phyloP scores from a whole-genome alignment of 2,888 invertebrate species.

The Caradrina kadenii region DNA sequence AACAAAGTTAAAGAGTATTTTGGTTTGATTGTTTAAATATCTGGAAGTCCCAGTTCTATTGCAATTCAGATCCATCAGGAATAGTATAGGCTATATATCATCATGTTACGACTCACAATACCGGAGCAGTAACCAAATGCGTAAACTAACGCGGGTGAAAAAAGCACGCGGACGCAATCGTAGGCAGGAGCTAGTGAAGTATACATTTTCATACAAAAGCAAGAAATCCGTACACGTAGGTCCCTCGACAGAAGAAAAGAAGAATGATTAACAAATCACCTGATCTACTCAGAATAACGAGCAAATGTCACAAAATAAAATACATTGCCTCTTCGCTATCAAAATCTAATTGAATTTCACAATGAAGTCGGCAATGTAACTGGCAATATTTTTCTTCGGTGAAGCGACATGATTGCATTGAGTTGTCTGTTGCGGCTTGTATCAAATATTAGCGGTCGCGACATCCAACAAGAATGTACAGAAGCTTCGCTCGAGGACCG shows the following conservation, averaged over 20 bases:
- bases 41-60: no score
- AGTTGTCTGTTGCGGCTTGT: slow-evolving; percentile 42
- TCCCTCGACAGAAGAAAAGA: background rate
- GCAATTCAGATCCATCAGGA: no score
- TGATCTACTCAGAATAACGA: slow-evolving; percentile 20
- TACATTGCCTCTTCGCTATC: slow-evolving; percentile 26
- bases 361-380: slow-evolving; percentile 49
- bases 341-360: slow-evolving; percentile 37
- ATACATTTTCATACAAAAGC: background rate
- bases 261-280: background rate
- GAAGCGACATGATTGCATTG: slow-evolving; percentile 44
- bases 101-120: no score
- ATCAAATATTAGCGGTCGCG: slow-evolving; percentile 6
- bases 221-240: background rate
- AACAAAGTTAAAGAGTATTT: no score
- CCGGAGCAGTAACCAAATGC: no score
- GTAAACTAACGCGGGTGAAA: no score
- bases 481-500: slow-evolving; percentile 10
- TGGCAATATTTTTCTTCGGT: slow-evolving; percentile 44
- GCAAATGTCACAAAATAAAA: slow-evolving; percentile 26
- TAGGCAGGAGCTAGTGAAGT: no score
- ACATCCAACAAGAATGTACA: background rate
- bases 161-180: no score
- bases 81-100: no score
- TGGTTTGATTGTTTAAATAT: no score